These are phyloP conservation scores for Cynoglossus semilaevis DNA, from an alignment of 2,113 vertebrate species.

Conservation along the genomic window DNA sequence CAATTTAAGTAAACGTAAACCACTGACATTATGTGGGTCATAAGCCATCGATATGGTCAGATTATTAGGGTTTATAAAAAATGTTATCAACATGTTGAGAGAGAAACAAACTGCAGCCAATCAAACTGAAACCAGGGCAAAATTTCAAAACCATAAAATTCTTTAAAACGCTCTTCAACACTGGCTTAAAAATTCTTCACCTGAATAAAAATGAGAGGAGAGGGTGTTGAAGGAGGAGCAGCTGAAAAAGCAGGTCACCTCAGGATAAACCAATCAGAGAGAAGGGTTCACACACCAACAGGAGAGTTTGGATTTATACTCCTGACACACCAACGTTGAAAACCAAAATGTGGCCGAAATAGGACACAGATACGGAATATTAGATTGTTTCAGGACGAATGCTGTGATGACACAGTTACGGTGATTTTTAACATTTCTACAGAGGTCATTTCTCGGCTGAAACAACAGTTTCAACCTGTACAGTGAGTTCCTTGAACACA, in stretches of 20 bases:
- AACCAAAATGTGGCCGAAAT: too few relatives aligned
- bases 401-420: too few relatives aligned
- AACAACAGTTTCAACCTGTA: slow-evolving; percentile 28
- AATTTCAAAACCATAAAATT: too few relatives aligned
- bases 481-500: slow-evolving; percentile 36
- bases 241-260: slow-evolving; percentile 16
- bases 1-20: too few relatives aligned
- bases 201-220: slow-evolving; percentile 4
- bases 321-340: not conserved
- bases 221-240: slow-evolving; percentile 2
- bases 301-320: slow-evolving; percentile 17
- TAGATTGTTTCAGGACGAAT: too few relatives aligned
- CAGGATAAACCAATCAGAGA: slow-evolving; percentile 14
- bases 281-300: slow-evolving; percentile 14
- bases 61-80: not conserved
- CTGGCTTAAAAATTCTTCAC: not conserved
- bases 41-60: too few relatives aligned
- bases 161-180: too few relatives aligned
- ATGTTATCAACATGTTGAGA: slow-evolving; percentile 5
- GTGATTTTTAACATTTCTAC: too few relatives aligned
- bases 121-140: too few relatives aligned
- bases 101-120: not conserved
- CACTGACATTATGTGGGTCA: slow-evolving; percentile 13
- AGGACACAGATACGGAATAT: too few relatives aligned
- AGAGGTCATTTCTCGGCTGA: slow-evolving; percentile 49